These are phyloP conservation scores for Melopsittacus undulatus DNA, from an alignment of 2,797 vertebrate species.

Conservation along the genomic window DNA sequence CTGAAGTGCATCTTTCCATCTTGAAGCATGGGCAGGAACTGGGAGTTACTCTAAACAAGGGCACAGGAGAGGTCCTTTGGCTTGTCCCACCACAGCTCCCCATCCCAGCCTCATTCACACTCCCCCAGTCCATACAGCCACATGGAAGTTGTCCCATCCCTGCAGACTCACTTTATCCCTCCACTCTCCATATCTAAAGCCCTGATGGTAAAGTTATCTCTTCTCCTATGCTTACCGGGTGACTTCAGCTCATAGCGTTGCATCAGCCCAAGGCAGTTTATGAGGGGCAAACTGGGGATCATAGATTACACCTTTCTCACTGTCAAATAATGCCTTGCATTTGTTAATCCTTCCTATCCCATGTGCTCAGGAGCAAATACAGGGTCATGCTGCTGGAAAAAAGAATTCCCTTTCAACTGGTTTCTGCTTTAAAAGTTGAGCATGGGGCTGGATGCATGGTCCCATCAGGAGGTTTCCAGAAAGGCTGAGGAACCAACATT, in stretches of 20 bases:
- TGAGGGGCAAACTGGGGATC: background rate
- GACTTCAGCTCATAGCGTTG: background rate
- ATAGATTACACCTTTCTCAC: background rate
- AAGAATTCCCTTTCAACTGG: accelerated
- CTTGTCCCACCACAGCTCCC: background rate
- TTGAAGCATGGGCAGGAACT: background rate
- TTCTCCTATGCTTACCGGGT: background rate
- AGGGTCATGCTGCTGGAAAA: background rate
- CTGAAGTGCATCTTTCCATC: background rate
- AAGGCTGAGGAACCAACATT: accelerated
- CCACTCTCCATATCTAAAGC: accelerated
- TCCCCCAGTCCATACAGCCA: accelerated
- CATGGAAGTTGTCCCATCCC: background rate
- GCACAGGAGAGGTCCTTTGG: background rate
- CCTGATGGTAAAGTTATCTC: background rate
- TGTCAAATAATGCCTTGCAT: background rate
- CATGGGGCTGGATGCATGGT: accelerated
- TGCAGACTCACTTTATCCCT: background rate
- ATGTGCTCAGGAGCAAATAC: accelerated
- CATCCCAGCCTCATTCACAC: background rate
- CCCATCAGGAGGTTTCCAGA: background rate
- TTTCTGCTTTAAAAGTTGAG: background rate
- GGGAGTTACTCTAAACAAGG: accelerated
- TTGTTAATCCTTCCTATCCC: background rate
- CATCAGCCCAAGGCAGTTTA: background rate